Evolutionary conservation across 2,797 vertebrate species (phyloP).

Genomic region (Onychomys arenicola): DNA sequence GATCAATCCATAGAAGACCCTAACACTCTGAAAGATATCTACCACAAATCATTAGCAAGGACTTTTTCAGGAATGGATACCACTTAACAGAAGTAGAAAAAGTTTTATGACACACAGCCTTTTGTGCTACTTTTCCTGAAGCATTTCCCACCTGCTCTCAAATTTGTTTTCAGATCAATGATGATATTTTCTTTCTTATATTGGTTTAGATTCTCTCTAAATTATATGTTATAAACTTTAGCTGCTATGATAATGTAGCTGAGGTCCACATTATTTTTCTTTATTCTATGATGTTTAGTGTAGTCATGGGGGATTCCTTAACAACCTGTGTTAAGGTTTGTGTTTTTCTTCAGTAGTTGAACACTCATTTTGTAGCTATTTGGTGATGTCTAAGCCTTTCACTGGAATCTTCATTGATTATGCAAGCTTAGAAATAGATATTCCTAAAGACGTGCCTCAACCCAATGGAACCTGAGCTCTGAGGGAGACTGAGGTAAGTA

Average conservation of each 20-base stretch:
- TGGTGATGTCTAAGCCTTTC: not conserved
- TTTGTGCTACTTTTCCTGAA: too few relatives aligned
- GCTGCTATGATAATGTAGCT: not conserved
- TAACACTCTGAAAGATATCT: too few relatives aligned
- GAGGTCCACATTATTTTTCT: too few relatives aligned
- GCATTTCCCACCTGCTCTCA: not conserved
- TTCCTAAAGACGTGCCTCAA: not conserved
- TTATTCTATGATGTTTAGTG: too few relatives aligned
- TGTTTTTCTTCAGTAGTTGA: not conserved
- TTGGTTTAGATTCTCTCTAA: not conserved
- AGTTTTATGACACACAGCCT: not conserved
- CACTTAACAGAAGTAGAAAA: not conserved
- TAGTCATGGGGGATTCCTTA: not conserved
- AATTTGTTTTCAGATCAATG: not conserved
- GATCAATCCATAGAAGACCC: not conserved
- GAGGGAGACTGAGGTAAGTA: not conserved
- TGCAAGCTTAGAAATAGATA: not conserved
- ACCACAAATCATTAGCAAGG: not conserved
- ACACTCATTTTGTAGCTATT: not conserved
- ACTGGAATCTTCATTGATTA: not conserved
- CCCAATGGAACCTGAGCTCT: not conserved
- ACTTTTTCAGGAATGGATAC: not conserved
- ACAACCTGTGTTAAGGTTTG: not conserved
- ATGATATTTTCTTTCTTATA: not conserved
- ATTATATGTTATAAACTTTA: not conserved